These are phyloP conservation scores for Sibirionetta formosa DNA, from an alignment of 2,797 vertebrate genomes.

Conservation along the genomic window DNA sequence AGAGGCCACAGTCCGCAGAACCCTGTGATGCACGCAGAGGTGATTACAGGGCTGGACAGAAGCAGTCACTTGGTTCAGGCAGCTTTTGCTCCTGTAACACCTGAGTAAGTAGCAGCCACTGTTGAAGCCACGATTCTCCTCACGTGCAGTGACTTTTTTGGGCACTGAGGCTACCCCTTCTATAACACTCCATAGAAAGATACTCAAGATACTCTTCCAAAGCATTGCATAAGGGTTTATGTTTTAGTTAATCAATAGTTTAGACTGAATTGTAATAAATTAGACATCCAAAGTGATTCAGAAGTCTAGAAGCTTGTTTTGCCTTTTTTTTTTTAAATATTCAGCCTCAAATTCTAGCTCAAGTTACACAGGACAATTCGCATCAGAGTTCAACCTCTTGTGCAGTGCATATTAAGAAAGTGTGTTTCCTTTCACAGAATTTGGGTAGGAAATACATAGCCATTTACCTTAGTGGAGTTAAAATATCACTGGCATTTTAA, in stretches of 20 bases:
- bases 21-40: background rate
- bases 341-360: background rate
- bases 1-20: background rate
- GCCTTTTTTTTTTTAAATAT: background rate
- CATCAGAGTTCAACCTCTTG: background rate
- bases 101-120: background rate
- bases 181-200: fast-evolving
- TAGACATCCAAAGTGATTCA: background rate
- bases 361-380: background rate
- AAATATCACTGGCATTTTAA: background rate
- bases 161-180: background rate
- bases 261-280: background rate
- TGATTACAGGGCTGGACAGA: background rate
- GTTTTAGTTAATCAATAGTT: background rate
- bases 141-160: background rate
- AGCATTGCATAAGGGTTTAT: background rate
- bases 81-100: background rate
- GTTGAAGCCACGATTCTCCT: background rate
- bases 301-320: background rate
- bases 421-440: background rate
- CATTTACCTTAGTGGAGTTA: background rate
- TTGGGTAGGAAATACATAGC: background rate
- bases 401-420: background rate
- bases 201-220: background rate
- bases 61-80: background rate